phyloP scores from a whole-genome alignment of 2,113 vertebrate species.

The Planiliza haematocheilus region DNA sequence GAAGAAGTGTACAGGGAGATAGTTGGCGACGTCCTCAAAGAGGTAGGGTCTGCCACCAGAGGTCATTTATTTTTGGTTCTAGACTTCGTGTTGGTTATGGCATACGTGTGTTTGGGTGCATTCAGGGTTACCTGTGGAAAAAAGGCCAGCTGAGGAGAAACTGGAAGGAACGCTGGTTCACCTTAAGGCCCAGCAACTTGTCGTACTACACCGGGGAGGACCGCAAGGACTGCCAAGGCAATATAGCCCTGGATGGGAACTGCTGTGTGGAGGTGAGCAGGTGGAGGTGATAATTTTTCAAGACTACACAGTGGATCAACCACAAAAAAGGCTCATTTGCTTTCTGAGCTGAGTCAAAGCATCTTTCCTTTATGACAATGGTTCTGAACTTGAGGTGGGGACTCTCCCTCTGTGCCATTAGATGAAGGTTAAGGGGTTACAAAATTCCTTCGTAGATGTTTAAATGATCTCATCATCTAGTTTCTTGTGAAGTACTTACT shows the following conservation, averaged over 20 bases:
- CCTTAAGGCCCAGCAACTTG: conserved; percentile 88
- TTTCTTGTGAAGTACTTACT: neutral
- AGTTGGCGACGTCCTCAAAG: conserved; percentile 94
- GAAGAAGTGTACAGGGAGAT: conserved; percentile 96
- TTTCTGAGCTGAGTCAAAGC: conserved; percentile 9
- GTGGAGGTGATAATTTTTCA: conserved; percentile 10
- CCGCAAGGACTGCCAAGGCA: conserved; percentile 91
- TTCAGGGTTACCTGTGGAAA: conserved; percentile 97
- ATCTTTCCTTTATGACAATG: neutral
- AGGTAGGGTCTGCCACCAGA: conserved; percentile 79
- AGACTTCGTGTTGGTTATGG: conserved; percentile 10
- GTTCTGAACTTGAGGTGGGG: conserved; percentile 11
- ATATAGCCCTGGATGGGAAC: conserved; percentile 88
- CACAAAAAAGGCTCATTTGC: conserved; percentile 14
- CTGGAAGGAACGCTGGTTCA: conserved; percentile 97
- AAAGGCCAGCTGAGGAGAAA: conserved; percentile 94
- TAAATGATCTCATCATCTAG: neutral
- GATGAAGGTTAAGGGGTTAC: neutral
- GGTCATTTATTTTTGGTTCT: neutral
- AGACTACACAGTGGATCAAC: neutral
- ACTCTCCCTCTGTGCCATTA: conserved; percentile 1
- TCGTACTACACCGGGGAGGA: conserved; percentile 92
- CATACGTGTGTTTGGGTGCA: conserved; percentile 11
- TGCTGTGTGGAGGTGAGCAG: conserved; percentile 93
- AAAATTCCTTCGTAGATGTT: neutral